These are phyloP conservation scores for Monodelphis domestica DNA, from an alignment of 2,797 vertebrate species.

Conservation along the genomic window DNA sequence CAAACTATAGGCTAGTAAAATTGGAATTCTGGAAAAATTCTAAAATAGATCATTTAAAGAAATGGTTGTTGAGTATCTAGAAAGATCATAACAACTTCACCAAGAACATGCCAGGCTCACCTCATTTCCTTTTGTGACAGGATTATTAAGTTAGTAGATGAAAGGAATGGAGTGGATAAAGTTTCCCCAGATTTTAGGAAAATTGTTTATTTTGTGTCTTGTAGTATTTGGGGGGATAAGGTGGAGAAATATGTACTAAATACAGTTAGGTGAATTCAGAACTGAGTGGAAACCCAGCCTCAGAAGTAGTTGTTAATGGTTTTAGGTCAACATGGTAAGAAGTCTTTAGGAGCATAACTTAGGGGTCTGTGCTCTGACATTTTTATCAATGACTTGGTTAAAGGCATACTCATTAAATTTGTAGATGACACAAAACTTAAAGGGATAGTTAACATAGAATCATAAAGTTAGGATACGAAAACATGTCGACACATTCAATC, in stretches of 20 bases:
- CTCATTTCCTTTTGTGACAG: background rate
- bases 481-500: background rate
- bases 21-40: background rate
- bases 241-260: background rate
- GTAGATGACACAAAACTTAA: background rate
- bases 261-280: background rate
- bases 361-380: background rate
- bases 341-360: background rate
- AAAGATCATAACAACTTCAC: background rate
- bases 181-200: background rate
- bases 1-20: background rate
- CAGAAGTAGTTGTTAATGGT: background rate
- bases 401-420: background rate
- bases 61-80: background rate
- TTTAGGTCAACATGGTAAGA: background rate
- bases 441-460: background rate
- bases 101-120: background rate
- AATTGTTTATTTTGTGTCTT: background rate
- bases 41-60: background rate
- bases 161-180: background rate
- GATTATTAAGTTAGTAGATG: background rate
- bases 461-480: background rate
- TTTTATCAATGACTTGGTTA: background rate
- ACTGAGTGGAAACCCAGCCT: background rate
- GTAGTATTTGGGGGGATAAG: background rate